A percentile compares a stretch with the other conserved stretches of the same genome.
Conservation (phyloP, 2,113 vertebrate genomes). For the Bubo blakistoni region DNA sequence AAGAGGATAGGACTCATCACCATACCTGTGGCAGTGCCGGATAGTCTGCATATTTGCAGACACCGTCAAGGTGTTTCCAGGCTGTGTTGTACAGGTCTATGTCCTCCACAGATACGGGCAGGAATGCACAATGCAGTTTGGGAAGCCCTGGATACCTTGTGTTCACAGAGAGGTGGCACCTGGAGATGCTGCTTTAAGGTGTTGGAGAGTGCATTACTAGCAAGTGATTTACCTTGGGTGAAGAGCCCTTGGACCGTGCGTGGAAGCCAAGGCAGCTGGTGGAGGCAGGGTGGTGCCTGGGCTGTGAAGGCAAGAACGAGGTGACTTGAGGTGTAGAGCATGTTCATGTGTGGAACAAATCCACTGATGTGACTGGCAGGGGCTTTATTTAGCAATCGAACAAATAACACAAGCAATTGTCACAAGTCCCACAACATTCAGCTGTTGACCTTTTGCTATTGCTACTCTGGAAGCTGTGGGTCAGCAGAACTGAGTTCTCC, state of each 20-base stretch:
- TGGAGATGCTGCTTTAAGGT: not conserved
- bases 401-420: not conserved
- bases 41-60: not conserved
- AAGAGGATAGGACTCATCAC: not conserved
- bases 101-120: not conserved
- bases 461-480: not conserved
- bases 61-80: not conserved
- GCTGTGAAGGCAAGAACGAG: not conserved
- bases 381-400: not conserved
- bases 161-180: not conserved
- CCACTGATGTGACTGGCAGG: not conserved
- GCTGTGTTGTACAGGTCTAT: not conserved
- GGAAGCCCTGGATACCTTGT: not conserved
- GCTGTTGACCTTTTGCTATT: not conserved
- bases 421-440: not conserved
- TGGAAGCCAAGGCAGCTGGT: not conserved
- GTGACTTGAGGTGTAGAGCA: not conserved
- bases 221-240: not conserved
- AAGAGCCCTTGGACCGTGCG: not conserved
- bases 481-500: not conserved
- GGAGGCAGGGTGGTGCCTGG: not conserved
- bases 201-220: not conserved
- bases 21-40: fast-evolving
- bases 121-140: not conserved
- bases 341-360: not conserved